phyloP scores from a whole-genome alignment of 1,140 invertebrate genomes.

The Drosophila arawakana region DNA sequence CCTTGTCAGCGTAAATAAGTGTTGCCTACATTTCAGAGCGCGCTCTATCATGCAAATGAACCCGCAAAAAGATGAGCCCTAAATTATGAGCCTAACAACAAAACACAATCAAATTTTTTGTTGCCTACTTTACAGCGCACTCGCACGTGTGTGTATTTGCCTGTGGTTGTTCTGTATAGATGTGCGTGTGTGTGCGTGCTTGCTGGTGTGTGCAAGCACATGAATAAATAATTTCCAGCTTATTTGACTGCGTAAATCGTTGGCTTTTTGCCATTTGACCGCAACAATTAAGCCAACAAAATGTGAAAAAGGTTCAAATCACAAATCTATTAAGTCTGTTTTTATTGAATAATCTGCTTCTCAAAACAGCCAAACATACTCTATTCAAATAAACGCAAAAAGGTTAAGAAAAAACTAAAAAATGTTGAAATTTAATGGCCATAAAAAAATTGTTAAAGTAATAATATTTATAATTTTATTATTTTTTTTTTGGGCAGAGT shows the following conservation, averaged over 20 bases:
- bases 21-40: slow-evolving; percentile 52
- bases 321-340: background rate
- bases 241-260: slow-evolving; percentile 32
- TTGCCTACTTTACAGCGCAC: slow-evolving; percentile 30
- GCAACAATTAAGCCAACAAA: slow-evolving; percentile 50
- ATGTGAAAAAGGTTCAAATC: background rate
- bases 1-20: slow-evolving; percentile 45
- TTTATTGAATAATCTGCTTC: slow-evolving; percentile 1
- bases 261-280: slow-evolving; percentile 58
- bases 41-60: slow-evolving; percentile 48
- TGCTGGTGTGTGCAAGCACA: slow-evolving; percentile 35
- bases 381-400: background rate
- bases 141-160: background rate
- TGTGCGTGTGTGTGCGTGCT: slow-evolving; percentile 8
- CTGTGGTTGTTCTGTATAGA: slow-evolving; percentile 2
- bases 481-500: too few relatives aligned
- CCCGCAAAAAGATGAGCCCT: slow-evolving; percentile 49
- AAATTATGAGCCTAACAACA: slow-evolving; percentile 53
- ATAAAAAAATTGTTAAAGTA: too few relatives aligned
- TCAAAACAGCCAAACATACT: background rate
- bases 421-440: too few relatives aligned
- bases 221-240: slow-evolving; percentile 67
- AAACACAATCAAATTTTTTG: slow-evolving; percentile 33
- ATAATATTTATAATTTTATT: too few relatives aligned
- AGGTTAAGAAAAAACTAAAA: too few relatives aligned